Evolutionary conservation across 1,140 invertebrate species (phyloP), one percentile per base, ranked within the genome.

Genomic region (Zelostemma sp.): DNA sequence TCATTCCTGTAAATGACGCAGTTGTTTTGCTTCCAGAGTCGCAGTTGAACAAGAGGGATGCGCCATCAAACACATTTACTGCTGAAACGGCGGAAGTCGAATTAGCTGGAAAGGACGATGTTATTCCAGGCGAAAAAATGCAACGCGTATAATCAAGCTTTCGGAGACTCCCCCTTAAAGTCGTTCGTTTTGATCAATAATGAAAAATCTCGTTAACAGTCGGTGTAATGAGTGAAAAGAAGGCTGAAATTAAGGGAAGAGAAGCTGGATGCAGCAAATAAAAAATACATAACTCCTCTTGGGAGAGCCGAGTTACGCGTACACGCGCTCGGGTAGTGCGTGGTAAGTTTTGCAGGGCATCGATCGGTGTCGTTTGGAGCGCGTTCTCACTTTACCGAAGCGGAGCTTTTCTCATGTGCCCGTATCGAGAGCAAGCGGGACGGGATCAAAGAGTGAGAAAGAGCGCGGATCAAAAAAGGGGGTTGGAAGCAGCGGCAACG

Each of bases 261-360:
- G 49, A 19, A 47, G 31, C 45, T 54, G 58, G 41, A 54, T 65
- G 38, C 40, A 35, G 16, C 25, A 58, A 58, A 63, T 66, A 66
- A 62, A 70, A 71, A 71, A 70, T 54, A 71, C 57, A 70, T 68
- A 68, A 67, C 57, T 64, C 28, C 57, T 70, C 47, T 61, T 48
- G 14, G 28, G 58, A 61, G 59, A 62, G 47, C 58, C 40, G 55
- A 58, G 60, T 54, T 66, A 75, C 61, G 49, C 58, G 33, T 43
- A 72, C 75, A 76, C 77, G 75, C 76, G 78, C 69, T 79, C 75
- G 65, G 55, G 53, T 57, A 63, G 59, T 70, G 79, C 68, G 73
- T 25, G 72, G 73, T 66, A 79, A 83, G 65, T 80, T 76, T 79
- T 78, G 76, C 76, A 60, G 73, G 71, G 72, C 79, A 84, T 82